Percentiles rank a stretch among this genome's conserved stretches.
Evolutionary conservation across 1,140 invertebrate species (phyloP).

Genomic region (Drosophila seguyi): DNA sequence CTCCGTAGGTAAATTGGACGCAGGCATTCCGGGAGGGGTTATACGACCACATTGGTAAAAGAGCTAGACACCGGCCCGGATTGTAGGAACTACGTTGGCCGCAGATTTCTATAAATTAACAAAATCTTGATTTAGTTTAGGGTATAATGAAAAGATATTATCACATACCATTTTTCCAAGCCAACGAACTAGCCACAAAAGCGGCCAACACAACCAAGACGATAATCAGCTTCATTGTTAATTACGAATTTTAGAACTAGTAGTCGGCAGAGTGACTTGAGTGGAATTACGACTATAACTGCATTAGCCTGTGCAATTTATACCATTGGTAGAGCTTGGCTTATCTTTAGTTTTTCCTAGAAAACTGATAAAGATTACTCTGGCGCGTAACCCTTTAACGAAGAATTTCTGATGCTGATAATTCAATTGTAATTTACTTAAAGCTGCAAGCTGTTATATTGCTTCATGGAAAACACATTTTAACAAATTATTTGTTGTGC

Average conservation of each 20-base stretch:
- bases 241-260: background rate
- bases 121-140: background rate
- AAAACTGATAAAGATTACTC: background rate
- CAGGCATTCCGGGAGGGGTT: background rate
- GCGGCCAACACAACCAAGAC: background rate
- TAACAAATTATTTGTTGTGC: too few species aligned
- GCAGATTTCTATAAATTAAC: background rate
- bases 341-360: background rate
- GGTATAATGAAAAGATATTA: background rate
- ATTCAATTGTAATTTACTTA: background rate
- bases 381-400: background rate
- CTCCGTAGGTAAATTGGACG: background rate
- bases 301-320: background rate
- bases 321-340: background rate
- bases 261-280: background rate
- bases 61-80: background rate
- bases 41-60: background rate
- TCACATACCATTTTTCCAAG: background rate
- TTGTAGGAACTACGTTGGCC: background rate
- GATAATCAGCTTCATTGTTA: constrained; percentile 2
- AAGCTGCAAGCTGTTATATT: background rate
- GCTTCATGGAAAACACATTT: background rate
- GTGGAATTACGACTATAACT: background rate
- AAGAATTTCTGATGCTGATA: background rate
- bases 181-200: background rate